Evolutionary conservation across 1,140 invertebrate species (phyloP), one percentile per base, ranked within the genome.

Genomic region (Drosophila auraria): DNA sequence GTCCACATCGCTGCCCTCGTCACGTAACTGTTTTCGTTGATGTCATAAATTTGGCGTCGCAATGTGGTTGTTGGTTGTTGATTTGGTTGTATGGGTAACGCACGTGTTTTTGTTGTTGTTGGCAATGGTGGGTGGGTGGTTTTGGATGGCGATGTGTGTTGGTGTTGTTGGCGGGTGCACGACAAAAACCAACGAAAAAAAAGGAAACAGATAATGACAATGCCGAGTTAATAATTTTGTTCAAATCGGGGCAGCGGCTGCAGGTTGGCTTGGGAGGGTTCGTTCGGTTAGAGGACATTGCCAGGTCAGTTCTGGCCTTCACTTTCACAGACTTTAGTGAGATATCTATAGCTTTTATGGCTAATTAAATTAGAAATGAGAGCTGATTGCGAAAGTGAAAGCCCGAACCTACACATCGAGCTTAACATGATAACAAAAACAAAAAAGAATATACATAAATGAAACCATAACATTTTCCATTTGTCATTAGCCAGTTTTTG

Each of bases 1-100:
- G 72, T 95, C 95, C 77, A 92, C 87, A 89, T 95, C 94, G 79
- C 80, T 86, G 79, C 78, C 74, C 68, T 92, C 91, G 83, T 92
- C 91, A 81, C 91, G 84, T 87, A 91, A 91, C 79, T 91, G 80
- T 92, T 87, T 66, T 64, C 57, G 70, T 60, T 59, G 83, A 83
- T 82, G 82, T 90, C 82, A 90, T 89, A 82, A 80, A 80, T 90
- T 79, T 89, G 54, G 65, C 68, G 77, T 82, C 47, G 76, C 71
- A 76, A 80, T 80, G 76, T 78, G 33, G 53, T 36, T 70, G 65
- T 42, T 76, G 62, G 63, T 66, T 49, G 40, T 61, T 60, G 17
- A 47, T 36, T 57, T 40, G 38, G 44, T 61, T 54, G 66, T 75
- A 78, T 79, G 77, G 50, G 23, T 38, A 60, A 65, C 71, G 80